Base-by-base conservation (phyloP, 2,888 invertebrate species). In the Chironomus tentans region DNA sequence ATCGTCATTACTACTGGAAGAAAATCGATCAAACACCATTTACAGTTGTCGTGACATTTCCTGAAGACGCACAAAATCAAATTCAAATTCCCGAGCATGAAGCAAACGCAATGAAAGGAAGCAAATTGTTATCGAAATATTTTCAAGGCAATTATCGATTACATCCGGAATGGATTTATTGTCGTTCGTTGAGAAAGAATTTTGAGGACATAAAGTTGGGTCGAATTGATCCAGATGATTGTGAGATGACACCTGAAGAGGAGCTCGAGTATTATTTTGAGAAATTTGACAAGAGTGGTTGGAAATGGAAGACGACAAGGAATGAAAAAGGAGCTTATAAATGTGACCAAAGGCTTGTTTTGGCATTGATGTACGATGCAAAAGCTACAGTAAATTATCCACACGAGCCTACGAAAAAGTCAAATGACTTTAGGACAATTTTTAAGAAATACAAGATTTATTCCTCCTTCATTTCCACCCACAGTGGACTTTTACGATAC, bases 401-500 rank as follows among this genome's bases (percentile, higher is more conserved):
- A 69, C 81, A 84, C 68, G 87, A 87, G 79, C 85, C 86, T 79
- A 79, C 47, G 77, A 79, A 10, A 38, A 7, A 50, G 79, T 78
- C 76, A 79, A 79, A 77, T 79, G 65, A 18, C 3, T 28, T 24
- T 56, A 47, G 15, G 18, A 28, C 15, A 18, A 15, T 88, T 78
- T 86, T 88, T 79, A 85, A 87, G 81, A 85, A 87, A 76, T 88
- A 88, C 79, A 88, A 88, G 65, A 86, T 88, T 77, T 87, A 86
- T 3, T 84, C 88, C 22, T 87, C 88, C 1, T 91, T 91, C 81
- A 85, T 91, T 80, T 88, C 91, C 15, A 91, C 90, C 0, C 87
- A 89, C 79, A 89, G 88, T 80, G 91, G 91, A 4, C 83, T 91
- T 2, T 89, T 89, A 0, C 84, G 90, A 77, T 90, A 90, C 89